Evolutionary conservation across 2,797 vertebrate genomes (phyloP), one percentile per base, ranked within the genome.

Genomic region (Cossypha heuglini): DNA sequence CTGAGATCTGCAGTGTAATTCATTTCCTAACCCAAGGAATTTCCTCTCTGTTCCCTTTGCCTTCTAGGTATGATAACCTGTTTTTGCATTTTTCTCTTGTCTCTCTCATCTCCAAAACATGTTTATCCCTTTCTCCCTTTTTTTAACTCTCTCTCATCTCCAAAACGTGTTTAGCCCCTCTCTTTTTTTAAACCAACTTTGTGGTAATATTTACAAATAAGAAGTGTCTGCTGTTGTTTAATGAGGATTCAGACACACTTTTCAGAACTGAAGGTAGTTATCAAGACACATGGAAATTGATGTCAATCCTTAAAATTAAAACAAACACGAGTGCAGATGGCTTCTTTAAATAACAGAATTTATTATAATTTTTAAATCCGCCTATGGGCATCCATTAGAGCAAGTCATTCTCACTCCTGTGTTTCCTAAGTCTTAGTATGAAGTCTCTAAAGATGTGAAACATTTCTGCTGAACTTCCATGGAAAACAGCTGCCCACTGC

Each of bases 341-440:
- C 45, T 87, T 89, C 63, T 91, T 93, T 74, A 80, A 94, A 74
- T 52, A 87, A 74, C 38, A 64, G 75, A 68, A 86, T 64, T 85
- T 45, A 35, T 91, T 16, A 12, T 83, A 16, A 62, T 62, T 89
- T 95, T 82, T 46, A 51, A 91, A 87, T 71, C 20, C 22, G 91
- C 52, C 74, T 82, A 5, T 93, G 75, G 33, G 24, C 49, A 64
- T 61, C 64, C 43, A 29, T 67, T 77, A 64, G 54, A 89, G n/a
- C 29, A 74, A 58, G 42, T 76, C 1, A 7, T 78, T 69, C 16
- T 18, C 25, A 33, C 33, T 29, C 22, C 38, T 71, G 14, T 21
- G 4, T 64, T 64, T 68, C 13, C 59, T 35, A 59, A 86, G 31
- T 35, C 61, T 83, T 28, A 63, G 6, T 59, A 20, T 73, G 57